Conservation (phyloP, 2,888 invertebrate genomes). For the Synanthedon andrenaeformis region DNA sequence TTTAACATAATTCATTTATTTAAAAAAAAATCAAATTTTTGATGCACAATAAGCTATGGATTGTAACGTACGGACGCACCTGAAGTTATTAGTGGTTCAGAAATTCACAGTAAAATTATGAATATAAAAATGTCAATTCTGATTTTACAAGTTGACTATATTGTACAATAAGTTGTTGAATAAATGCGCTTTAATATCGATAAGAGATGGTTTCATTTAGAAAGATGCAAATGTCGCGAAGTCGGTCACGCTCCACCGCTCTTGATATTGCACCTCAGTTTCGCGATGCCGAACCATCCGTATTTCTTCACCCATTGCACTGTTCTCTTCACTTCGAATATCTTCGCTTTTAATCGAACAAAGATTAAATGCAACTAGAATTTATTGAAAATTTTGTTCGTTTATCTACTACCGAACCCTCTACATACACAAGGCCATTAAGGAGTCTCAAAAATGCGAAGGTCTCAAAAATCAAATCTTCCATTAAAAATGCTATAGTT, state of each 20-base stretch:
- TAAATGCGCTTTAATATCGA: slow-evolving; percentile 38
- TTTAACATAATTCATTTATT: too few relatives aligned
- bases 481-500: too few relatives aligned
- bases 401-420: slow-evolving; percentile 20
- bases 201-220: slow-evolving; percentile 38
- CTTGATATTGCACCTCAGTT: slow-evolving; percentile 44
- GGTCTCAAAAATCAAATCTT: too few relatives aligned
- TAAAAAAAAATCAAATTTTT: too few relatives aligned
- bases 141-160: background rate
- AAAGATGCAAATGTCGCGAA: slow-evolving; percentile 51
- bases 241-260: slow-evolving; percentile 37
- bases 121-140: background rate
- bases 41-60: too few relatives aligned
- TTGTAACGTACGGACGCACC: too few relatives aligned
- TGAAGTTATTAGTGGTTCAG: too few relatives aligned
- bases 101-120: too few relatives aligned
- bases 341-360: slow-evolving; percentile 51
- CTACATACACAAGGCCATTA: background rate
- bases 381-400: slow-evolving; percentile 43
- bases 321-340: slow-evolving; percentile 31
- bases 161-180: slow-evolving; percentile 31
- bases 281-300: slow-evolving; percentile 10
- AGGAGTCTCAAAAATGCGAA: too few relatives aligned
- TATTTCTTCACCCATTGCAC: slow-evolving; percentile 1
- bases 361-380: slow-evolving; percentile 17